These are phyloP conservation scores for Malacoctenus gilli DNA, from an alignment of 2,797 vertebrate species.

Conservation along the genomic window DNA sequence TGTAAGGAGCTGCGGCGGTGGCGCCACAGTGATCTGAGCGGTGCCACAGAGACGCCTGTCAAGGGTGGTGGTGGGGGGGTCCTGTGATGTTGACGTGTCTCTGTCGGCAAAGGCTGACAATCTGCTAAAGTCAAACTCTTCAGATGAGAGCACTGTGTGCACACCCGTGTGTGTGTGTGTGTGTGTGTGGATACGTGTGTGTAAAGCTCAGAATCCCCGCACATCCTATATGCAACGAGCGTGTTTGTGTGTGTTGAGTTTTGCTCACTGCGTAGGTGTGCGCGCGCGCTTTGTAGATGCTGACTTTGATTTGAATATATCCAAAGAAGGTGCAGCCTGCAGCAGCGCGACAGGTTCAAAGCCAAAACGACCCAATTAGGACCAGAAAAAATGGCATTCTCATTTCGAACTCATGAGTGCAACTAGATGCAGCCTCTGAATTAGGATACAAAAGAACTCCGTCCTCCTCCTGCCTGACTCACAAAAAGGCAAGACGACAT, in stretches of 20 bases:
- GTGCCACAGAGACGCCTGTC: constrained; percentile 74
- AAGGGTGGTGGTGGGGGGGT: constrained; percentile 34
- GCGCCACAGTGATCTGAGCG: constrained; percentile 72
- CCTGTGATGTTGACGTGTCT: constrained; percentile 71
- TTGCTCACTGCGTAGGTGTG: constrained; percentile 49
- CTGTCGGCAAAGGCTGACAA: constrained; percentile 67
- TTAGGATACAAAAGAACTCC: constrained; percentile 30
- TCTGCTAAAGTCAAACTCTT: constrained; percentile 67
- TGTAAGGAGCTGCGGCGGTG: constrained; percentile 57
- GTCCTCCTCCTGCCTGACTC: constrained; percentile 5
- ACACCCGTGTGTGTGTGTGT: not conserved
- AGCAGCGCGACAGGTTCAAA: constrained; percentile 62
- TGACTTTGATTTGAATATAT: constrained; percentile 63
- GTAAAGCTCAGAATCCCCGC: constrained; percentile 1
- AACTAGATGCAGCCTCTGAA: constrained; percentile 20
- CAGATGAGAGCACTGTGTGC: constrained; percentile 44
- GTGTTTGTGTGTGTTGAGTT: constrained; percentile 48
- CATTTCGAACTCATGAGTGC: constrained; percentile 42
- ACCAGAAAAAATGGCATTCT: constrained; percentile 52
- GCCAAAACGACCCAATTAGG: constrained; percentile 66
- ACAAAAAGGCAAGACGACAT: constrained; percentile 17
- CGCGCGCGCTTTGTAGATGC: constrained; percentile 61
- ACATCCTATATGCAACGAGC: constrained; percentile 17
- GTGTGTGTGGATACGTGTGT: constrained; percentile 13
- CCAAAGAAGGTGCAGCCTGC: constrained; percentile 60